Conservation (phyloP, 2,888 invertebrate species). For the Eupeodes luniger region DNA sequence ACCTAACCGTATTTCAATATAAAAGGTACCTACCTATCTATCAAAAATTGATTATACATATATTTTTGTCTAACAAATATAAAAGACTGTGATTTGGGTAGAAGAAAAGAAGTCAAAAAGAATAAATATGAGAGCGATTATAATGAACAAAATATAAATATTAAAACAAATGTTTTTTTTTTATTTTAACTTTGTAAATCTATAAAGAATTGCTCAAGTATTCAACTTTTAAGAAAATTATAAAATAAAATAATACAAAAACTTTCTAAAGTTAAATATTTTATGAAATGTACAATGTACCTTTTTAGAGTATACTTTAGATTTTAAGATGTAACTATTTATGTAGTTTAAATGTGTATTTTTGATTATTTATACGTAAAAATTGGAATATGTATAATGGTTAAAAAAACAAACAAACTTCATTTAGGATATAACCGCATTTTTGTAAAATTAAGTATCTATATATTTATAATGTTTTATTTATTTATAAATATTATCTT, state of each 20-base stretch:
- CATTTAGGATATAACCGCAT: conserved; percentile 42
- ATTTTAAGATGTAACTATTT: background rate
- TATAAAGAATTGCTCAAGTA: conserved; percentile 66
- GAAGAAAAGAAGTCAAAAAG: conserved; percentile 34
- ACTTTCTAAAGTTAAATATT: background rate
- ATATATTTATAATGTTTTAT: conserved; percentile 44
- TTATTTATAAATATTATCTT: conserved; percentile 20
- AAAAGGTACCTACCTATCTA: no score
- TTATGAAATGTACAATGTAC: conserved; percentile 48
- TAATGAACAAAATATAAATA: background rate
- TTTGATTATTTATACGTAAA: conserved; percentile 13
- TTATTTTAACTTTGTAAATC: conserved; percentile 25
- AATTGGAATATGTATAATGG: conserved; percentile 9
- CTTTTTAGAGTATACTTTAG: conserved; percentile 64
- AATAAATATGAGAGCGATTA: conserved; percentile 21
- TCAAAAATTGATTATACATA: background rate
- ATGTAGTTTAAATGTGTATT: background rate
- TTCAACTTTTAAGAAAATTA: conserved; percentile 30
- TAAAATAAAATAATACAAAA: conserved; percentile 1
- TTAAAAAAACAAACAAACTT: background rate
- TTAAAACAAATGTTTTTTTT: background rate
- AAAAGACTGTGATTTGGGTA: conserved; percentile 78
- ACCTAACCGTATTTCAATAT: no score
- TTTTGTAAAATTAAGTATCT: conserved; percentile 33
- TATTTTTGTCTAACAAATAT: conserved; percentile 41